Evolutionary conservation across 2,113 vertebrate species (phyloP), one percentile per base, ranked within the genome.

Genomic region (Caranx ignobilis): DNA sequence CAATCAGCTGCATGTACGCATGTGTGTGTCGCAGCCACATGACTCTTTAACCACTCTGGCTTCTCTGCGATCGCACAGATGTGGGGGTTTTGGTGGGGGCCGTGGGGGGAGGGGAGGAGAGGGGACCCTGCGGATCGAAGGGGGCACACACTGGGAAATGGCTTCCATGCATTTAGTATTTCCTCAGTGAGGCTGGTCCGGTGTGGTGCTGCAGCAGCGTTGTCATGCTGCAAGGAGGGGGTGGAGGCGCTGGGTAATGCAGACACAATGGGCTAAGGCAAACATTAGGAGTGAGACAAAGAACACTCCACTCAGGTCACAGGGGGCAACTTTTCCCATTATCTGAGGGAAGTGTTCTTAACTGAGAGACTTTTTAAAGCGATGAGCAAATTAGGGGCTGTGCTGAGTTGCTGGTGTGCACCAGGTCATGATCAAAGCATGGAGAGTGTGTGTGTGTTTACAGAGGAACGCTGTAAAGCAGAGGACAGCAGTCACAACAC

Each of bases 211-310:
- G 73, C 78, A 74, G 88, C 32, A 26, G 54, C 79, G 84, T 31
- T 75, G 86, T 82, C 74, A n/a, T 75, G 91, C 74, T 56, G 66
- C 35, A 56, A 64, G 74, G 85, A 75, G 77, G 77, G 77, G 88
- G 85, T 57, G 75, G 80, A 69, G 71, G 83, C 57, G 61, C 72
- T 72, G 77, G 83, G 69, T 92, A 91, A 92, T 93, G 90, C 84
- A 91, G 87, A 93, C 94, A 94, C 94, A 95, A 95, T 95, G 95
- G 90, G 90, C 92, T 91, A 95, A 94, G 88, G 89, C 95, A 96
- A 97, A 96, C 96, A 95, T 96, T 96, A 95, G 96, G 91, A 91
- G 90, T 91, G 92, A 94, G 95, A 97, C 96, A 96, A 96, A 96
- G 93, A 91, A 71, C 74, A 61, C 90, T 89, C 87, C 21, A 39